These are phyloP conservation scores for Albula glossodonta DNA, from an alignment of 2,113 vertebrate species.

Conservation along the genomic window DNA sequence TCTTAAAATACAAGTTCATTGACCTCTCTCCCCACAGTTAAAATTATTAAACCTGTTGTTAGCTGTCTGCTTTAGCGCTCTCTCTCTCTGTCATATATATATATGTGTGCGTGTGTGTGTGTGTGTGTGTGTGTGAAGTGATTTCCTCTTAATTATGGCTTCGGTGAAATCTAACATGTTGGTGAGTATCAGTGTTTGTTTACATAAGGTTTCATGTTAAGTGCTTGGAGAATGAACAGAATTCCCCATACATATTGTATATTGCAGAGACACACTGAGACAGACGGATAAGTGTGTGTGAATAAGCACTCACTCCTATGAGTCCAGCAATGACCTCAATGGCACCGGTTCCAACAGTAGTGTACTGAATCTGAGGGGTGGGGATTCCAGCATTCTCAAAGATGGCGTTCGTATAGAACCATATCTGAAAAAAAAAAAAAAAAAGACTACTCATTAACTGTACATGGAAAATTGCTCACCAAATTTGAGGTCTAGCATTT, in stretches of 20 bases:
- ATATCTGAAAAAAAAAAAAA: slow-evolving; percentile 72
- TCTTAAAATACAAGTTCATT: too few relatives aligned
- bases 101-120: too few relatives aligned
- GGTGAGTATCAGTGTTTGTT: too few relatives aligned
- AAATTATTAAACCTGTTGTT: too few relatives aligned
- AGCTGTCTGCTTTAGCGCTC: too few relatives aligned
- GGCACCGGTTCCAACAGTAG: slow-evolving; percentile 80
- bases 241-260: background rate
- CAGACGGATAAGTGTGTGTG: background rate
- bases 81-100: too few relatives aligned
- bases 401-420: slow-evolving; percentile 90
- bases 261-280: background rate
- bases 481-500: too few relatives aligned
- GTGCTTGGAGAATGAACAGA: background rate
- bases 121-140: too few relatives aligned
- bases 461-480: background rate
- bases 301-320: slow-evolving; percentile 75
- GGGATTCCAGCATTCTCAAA: slow-evolving; percentile 79
- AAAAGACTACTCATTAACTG: background rate
- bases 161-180: too few relatives aligned
- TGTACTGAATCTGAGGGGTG: slow-evolving; percentile 76
- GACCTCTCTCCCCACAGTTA: too few relatives aligned
- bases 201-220: too few relatives aligned
- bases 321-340: slow-evolving; percentile 81
- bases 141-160: too few relatives aligned